Percentiles rank a stretch among this genome's conserved stretches.
Evolutionary conservation across 2,113 vertebrate species (phyloP).

Genomic region (Pseudopodoces humilis): DNA sequence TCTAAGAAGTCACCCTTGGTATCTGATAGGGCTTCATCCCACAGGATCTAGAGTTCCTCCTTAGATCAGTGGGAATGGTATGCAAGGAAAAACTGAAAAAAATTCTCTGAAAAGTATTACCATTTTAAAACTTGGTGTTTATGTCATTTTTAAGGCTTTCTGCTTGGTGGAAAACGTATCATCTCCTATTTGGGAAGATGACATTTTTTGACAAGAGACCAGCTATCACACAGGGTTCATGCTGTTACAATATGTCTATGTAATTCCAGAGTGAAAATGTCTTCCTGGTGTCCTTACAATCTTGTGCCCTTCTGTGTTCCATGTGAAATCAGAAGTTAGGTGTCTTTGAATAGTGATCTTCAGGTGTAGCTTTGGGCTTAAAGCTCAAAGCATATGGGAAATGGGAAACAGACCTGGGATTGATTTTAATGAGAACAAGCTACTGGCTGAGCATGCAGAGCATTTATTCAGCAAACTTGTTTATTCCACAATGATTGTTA

Average conservation of each 20-base stretch:
- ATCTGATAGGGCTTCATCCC: neutral
- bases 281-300: neutral
- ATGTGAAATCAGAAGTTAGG: neutral
- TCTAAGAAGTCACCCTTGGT: neutral
- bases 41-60: neutral
- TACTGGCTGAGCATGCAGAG: neutral
- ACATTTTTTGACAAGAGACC: neutral
- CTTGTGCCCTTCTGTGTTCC: neutral
- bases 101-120: neutral
- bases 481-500: neutral
- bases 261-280: neutral
- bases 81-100: neutral
- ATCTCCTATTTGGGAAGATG: neutral
- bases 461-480: neutral
- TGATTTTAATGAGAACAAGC: neutral
- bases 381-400: neutral
- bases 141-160: neutral
- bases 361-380: neutral
- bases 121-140: fast-evolving
- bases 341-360: neutral
- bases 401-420: neutral
- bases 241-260: fast-evolving
- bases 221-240: neutral
- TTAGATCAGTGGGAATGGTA: neutral
- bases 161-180: neutral